Conservation (phyloP, 1,140 invertebrate genomes). For the Uloborus diversus region DNA sequence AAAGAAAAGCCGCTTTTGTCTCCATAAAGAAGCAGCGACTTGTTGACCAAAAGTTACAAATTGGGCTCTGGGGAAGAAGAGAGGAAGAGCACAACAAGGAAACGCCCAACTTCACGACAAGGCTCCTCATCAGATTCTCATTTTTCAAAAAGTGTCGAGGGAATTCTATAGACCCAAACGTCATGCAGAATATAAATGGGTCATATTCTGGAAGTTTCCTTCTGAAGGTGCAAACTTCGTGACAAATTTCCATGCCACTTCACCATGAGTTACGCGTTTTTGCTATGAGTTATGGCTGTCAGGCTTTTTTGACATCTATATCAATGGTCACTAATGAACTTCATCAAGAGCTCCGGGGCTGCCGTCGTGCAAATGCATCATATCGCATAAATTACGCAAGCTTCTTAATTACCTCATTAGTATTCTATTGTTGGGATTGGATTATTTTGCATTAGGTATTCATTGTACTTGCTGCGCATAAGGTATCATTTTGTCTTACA, state of each 20-base stretch:
- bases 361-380: too few species aligned
- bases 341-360: too few species aligned
- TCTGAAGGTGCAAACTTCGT: slow-evolving; percentile 36
- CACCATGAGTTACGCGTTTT: slow-evolving; percentile 14
- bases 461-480: too few species aligned
- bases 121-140: slow-evolving; percentile 28
- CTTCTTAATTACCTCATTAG: too few species aligned
- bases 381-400: too few species aligned
- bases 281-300: slow-evolving; percentile 19
- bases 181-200: slow-evolving; percentile 34
- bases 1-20: too few species aligned
- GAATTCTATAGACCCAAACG: background rate
- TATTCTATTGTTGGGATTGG: too few species aligned
- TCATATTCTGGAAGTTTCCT: slow-evolving; percentile 2
- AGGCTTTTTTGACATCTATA: slow-evolving; percentile 19
- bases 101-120: background rate
- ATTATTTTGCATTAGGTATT: too few species aligned
- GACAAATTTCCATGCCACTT: slow-evolving; percentile 47
- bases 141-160: slow-evolving; percentile 25
- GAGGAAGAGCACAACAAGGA: slow-evolving; percentile 29
- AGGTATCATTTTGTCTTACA: too few species aligned
- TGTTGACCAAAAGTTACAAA: slow-evolving; percentile 9
- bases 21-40: too few species aligned
- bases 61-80: background rate
- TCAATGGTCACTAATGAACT: slow-evolving; percentile 46